These are phyloP conservation scores for Diadema setosum DNA, from an alignment of 35 echinoderm and acorn worm species.

Conservation along the genomic window DNA sequence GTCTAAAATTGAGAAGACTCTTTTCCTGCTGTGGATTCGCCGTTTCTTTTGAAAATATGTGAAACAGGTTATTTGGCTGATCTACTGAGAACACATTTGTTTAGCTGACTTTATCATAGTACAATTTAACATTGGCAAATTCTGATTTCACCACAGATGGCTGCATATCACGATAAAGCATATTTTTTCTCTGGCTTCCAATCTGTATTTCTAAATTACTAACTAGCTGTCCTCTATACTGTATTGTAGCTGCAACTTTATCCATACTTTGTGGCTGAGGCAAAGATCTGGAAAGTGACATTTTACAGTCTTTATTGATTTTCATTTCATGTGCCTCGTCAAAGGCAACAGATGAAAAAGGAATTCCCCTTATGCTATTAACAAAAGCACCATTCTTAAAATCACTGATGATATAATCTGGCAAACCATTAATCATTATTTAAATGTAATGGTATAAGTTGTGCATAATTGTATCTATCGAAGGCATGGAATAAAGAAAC, in stretches of 20 bases:
- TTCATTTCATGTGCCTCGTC: neutral
- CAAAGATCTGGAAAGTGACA: neutral
- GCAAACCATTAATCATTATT: neutral
- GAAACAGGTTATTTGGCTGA: neutral
- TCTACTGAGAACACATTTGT: neutral
- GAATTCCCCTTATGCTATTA: neutral
- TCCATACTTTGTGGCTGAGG: neutral
- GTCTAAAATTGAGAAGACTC: neutral
- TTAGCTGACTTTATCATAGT: neutral
- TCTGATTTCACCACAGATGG: neutral
- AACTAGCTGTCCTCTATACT: neutral
- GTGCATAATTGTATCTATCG: neutral
- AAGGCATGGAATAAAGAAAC: slow-evolving; percentile 32
- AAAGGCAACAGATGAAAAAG: neutral
- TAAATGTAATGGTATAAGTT: slow-evolving; percentile 11
- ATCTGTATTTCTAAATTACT: slow-evolving; percentile 8
- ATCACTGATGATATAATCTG: neutral
- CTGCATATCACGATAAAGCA: neutral
- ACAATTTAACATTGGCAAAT: slow-evolving; percentile 19
- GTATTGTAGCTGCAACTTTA: neutral
- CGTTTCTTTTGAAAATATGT: neutral
- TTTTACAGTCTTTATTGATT: slow-evolving; percentile 3
- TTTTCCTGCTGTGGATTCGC: neutral
- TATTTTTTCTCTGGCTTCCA: neutral
- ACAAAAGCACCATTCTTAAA: slow-evolving; percentile 30